Evolutionary conservation across 2,113 vertebrate genomes (phyloP).

Genomic region (Cynocephalus volans): DNA sequence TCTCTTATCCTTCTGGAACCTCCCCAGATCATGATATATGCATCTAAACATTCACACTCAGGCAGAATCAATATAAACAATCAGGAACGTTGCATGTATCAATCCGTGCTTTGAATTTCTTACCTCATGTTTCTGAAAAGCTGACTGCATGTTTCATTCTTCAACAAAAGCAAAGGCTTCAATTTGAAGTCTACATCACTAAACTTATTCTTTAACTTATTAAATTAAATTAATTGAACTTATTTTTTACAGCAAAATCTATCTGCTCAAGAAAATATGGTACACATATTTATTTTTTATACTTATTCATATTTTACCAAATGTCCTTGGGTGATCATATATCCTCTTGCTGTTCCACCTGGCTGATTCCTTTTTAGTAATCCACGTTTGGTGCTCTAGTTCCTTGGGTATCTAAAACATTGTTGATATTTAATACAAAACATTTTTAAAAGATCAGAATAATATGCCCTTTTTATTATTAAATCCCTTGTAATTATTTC

Average conservation of each 20-base stretch:
- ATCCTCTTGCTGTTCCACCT: not conserved
- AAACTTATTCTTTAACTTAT: not conserved
- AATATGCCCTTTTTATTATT: not conserved
- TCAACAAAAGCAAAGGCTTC: not conserved
- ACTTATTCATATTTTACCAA: not conserved
- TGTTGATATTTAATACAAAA: not conserved
- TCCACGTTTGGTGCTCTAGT: not conserved
- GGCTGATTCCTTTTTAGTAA: not conserved
- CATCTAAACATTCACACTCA: not conserved
- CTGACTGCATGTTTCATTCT: not conserved
- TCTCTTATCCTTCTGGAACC: not conserved
- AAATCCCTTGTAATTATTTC: not conserved
- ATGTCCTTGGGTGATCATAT: not conserved
- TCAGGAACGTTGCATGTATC: too few relatives aligned
- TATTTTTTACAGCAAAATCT: not conserved
- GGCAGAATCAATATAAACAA: not conserved
- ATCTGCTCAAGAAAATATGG: not conserved
- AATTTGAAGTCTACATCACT: not conserved
- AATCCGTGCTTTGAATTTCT: not conserved
- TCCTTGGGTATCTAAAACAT: not conserved
- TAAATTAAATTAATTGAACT: not conserved
- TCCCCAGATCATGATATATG: not conserved
- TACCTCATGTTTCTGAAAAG: not conserved
- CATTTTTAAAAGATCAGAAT: not conserved
- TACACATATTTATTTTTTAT: not conserved